Base-by-base conservation (phyloP, 2,888 invertebrate genomes). In the Linnaemya vulpina region DNA sequence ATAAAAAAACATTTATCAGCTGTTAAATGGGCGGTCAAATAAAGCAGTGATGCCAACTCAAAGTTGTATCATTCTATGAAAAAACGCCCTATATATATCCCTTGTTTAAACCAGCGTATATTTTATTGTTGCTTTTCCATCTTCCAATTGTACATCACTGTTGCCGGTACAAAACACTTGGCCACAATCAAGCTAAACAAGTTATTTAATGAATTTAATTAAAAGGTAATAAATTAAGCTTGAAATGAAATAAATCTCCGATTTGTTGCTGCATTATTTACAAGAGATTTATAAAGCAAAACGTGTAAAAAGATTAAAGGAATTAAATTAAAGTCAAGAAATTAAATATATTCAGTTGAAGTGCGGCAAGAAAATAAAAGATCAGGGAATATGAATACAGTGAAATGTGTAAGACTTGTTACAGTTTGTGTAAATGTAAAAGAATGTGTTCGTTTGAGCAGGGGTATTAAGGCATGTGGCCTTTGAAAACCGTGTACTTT, bases 201-300 rank as follows among this genome's bases (percentile, higher is more conserved):
- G 11, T 49, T 20, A 22, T 49, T 17, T 38, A 62, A 35, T 62
- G 11, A 49, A 73, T 71, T 13, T 20, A 60, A 35, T 22, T 25
- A n/a, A 15, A 62, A n/a, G 10, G n/a, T 49, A 73, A 46, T 73
- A 62, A 62, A 73, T 73, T 49, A 73, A 49, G 49, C 53, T 73
- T 20, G 73, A 62, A 73, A 49, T 62, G 20, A 46, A 73, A 62
- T 73, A 49, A 73, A 73, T 73, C 73, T 73, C 8, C 35, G 35
- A 60, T 35, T 35, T 43, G 25, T 25, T 71, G 8, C 13, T 40
- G n/a, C 11, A 43, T 71, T 71, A 49, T 49, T 49, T 49, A 49
- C 17, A 49, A 49, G 17, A 49, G 49, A 49, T 49, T 17, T 55
- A 43, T 55, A 17, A n/a, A 20, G 10, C 25, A 25, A 55, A 43